A percentile compares a stretch with the other conserved stretches of the same genome.
These are phyloP conservation scores for Holacanthus passer DNA, from an alignment of 2,113 vertebrate genomes.

Conservation along the genomic window DNA sequence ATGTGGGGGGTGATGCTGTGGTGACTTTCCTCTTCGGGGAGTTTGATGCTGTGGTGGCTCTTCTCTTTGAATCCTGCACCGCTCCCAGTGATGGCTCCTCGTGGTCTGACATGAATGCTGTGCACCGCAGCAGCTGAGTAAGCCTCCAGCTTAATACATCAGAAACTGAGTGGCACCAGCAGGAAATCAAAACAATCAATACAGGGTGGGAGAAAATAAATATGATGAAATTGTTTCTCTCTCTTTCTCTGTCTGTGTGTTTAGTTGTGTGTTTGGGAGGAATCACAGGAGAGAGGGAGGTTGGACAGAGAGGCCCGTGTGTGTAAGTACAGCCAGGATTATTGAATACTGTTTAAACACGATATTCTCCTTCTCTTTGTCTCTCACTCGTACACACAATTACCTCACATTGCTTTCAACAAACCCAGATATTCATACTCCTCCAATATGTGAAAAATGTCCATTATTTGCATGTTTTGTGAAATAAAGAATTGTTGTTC, in stretches of 20 bases:
- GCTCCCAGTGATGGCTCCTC: constrained; percentile 54
- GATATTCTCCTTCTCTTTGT: background rate
- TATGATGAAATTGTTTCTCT: constrained; percentile 40
- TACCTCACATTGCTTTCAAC: background rate
- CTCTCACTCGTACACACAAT: background rate
- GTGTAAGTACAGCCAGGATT: constrained; percentile 56
- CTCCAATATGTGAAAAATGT: background rate
- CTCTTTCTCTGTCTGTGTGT: constrained; percentile 1
- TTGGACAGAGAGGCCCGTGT: constrained; percentile 6
- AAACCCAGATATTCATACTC: background rate
- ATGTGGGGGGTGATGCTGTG: constrained; percentile 29
- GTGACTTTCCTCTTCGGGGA: constrained; percentile 35
- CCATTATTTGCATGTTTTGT: background rate
- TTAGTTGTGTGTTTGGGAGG: background rate
- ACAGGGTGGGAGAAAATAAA: background rate
- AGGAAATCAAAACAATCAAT: constrained; percentile 49
- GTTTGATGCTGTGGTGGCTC: constrained; percentile 13
- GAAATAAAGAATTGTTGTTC: constrained; percentile 43
- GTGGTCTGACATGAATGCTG: constrained; percentile 33
- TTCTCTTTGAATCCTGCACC: constrained; percentile 54
- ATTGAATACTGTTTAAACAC: background rate
- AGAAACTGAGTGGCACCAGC: constrained; percentile 45
- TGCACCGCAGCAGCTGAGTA: constrained; percentile 44
- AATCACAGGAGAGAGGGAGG: constrained; percentile 9
- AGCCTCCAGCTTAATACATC: constrained; percentile 48